A percentile compares a stretch with the other conserved stretches of the same genome.
phyloP scores from a whole-genome alignment of 2,797 vertebrate species.

The Dendrocincla fuliginosa region DNA sequence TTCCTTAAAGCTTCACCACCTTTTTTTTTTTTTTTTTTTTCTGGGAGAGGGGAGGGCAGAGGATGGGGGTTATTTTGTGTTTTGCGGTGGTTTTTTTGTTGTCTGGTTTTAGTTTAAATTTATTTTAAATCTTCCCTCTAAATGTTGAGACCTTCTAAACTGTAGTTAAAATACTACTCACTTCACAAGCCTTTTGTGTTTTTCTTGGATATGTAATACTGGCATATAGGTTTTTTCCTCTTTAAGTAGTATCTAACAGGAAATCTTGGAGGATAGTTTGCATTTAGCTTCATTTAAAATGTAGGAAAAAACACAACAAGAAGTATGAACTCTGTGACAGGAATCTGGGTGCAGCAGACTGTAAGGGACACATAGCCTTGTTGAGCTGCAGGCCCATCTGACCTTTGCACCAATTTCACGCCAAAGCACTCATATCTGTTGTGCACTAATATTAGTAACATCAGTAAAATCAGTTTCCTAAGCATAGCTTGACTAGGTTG shows the following conservation, averaged over 20 bases:
- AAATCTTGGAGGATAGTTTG: background rate
- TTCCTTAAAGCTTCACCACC: background rate
- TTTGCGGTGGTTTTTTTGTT: no score
- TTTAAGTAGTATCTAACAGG: background rate
- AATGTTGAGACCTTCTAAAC: background rate
- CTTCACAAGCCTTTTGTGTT: background rate
- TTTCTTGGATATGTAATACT: background rate
- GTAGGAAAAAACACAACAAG: background rate
- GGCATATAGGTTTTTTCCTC: background rate
- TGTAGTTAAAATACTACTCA: background rate
- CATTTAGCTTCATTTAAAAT: background rate
- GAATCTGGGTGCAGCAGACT: background rate
- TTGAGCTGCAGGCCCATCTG: background rate
- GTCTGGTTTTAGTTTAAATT: background rate
- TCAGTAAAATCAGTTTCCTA: accelerated
- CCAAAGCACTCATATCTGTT: background rate
- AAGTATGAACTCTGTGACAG: background rate
- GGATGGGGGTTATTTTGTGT: no score
- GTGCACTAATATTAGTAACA: background rate
- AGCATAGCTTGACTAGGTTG: background rate
- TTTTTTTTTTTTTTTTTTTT: background rate
- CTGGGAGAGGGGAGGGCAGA: no score
- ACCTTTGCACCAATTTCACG: background rate
- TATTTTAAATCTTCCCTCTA: background rate
- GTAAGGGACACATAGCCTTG: accelerated